Evolutionary conservation across 2,113 vertebrate species (phyloP), one percentile per base, ranked within the genome.

Genomic region (Garra rufa): DNA sequence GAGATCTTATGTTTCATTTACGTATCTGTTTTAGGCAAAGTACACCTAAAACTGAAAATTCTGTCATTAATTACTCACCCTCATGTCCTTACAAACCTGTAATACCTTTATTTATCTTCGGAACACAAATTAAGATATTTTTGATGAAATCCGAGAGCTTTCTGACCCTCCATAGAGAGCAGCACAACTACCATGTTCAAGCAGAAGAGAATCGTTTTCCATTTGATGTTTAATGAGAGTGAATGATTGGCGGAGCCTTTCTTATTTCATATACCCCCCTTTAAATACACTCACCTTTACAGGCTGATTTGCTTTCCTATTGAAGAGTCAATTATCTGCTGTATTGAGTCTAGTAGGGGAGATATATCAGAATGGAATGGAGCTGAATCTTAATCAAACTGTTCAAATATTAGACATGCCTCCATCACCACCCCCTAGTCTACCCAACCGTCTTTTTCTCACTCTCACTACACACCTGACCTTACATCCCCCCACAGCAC

Each of bases 401-500:
- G 30, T 82, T 82, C 65, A 57, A 79, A 50, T 46, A 55, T 83
- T 41, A 43, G 67, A 52, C 65, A 10, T 8, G 24, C 59, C n/a
- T 78, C 14, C 14, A 50, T 86, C 61, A 46, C 50, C 63, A 57
- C 43, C 78, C 43, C 61, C 26, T 43, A 65, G 9, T 48, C 77
- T 48, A 26, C 48, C 50, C 41, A 48, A 85, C 85, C 19, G 24
- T 76, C 59, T 76, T 48, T 57, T 50, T 85, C 34, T 67, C 7
- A 81, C 3, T 46, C 14, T 63, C 26, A 67, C 80, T 79, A 50
- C 19, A 57, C 38, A 67, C 81, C 67, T 28, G 67, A 87, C 86
- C 88, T 87, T 59, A 86, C 69, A 89, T 91, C 88, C 83, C 77
- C 87, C 52, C 84, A n/a, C 14, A 21, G 15, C 43, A 81, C 34